These are phyloP conservation scores for Anguilla megastoma DNA, from an alignment of 2,797 vertebrate genomes.

Conservation along the genomic window DNA sequence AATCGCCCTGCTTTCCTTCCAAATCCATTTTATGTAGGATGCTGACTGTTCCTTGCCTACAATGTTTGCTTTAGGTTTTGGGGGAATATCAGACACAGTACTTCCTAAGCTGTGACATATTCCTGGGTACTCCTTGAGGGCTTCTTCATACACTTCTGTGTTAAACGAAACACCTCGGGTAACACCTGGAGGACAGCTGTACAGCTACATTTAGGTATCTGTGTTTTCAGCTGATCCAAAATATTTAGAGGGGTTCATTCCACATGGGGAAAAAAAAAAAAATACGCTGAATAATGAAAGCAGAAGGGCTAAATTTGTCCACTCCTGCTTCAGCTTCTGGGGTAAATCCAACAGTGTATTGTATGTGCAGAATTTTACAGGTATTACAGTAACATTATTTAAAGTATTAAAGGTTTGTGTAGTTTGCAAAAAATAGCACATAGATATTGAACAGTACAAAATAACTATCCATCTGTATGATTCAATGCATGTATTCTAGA, in stretches of 20 bases:
- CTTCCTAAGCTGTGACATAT: slow-evolving; percentile 48
- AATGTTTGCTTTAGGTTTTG: slow-evolving; percentile 70
- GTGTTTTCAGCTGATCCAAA: neutral
- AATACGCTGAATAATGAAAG: neutral
- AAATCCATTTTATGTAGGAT: slow-evolving; percentile 55
- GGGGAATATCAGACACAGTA: slow-evolving; percentile 55
- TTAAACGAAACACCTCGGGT: neutral
- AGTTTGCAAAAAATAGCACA: neutral
- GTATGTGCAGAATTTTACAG: neutral
- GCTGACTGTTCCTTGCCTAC: slow-evolving; percentile 46
- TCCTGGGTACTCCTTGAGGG: slow-evolving; percentile 14
- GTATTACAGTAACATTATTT: neutral
- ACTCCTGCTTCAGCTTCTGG: neutral
- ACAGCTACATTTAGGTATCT: neutral
- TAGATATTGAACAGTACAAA: neutral
- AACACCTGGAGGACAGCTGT: neutral
- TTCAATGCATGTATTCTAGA: no score
- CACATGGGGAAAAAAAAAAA: neutral
- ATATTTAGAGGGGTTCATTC: neutral
- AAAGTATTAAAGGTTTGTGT: neutral
- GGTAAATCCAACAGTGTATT: neutral
- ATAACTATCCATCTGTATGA: no score
- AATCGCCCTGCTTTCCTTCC: slow-evolving; percentile 61
- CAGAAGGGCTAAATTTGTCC: neutral
- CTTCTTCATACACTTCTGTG: neutral